Evolutionary conservation across 1,140 invertebrate genomes (phyloP), one percentile per base, ranked within the genome.

Genomic region (Portunus trituberculatus): DNA sequence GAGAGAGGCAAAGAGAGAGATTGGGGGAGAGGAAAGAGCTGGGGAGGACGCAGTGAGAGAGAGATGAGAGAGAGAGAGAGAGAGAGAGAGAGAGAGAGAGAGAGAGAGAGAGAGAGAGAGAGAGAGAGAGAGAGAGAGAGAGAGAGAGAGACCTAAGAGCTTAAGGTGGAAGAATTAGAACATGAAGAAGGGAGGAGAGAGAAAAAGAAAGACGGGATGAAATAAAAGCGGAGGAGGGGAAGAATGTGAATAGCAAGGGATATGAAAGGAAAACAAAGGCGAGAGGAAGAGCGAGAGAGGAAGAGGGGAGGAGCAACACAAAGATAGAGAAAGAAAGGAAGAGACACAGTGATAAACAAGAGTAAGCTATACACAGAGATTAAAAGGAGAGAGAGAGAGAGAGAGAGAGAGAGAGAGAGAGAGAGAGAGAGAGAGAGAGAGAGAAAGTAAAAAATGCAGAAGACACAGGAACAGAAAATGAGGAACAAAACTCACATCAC

Each of bases 381-480:
- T 10, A 1, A 86, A 32, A 86, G n/a, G 20, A 12, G 28, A 86
- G 83, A 86, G 83, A 86, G 83, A 86, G 28, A 86, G 83, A 86
- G 83, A 86, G 83, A 32, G 28, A 86, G 83, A 86, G 76, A 86
- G 28, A 86, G 83, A 86, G 83, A 86, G 83, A 32, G 28, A 86
- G 83, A 86, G 83, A 86, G 28, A 86, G 83, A 86, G 83, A 86
- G 83, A 32, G 28, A 86, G 83, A 28, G 83, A 86, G 28, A 86
- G 83, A 86, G 83, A 86, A 25, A 32, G 28, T 7, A 31, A 84
- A 28, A 25, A 32, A 86, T 28, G 12, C n/a, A 86, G 83, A 25
- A 25, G 31, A n/a, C n/a, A 28, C 8, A 86, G 83, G n/a, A n/a
- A 32, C 83, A 25, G 83, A 86, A 32, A 86, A 28, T 0, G 83